Evolutionary conservation across 2,888 invertebrate genomes (phyloP).

Genomic region (Netelia fuscicornis): DNA sequence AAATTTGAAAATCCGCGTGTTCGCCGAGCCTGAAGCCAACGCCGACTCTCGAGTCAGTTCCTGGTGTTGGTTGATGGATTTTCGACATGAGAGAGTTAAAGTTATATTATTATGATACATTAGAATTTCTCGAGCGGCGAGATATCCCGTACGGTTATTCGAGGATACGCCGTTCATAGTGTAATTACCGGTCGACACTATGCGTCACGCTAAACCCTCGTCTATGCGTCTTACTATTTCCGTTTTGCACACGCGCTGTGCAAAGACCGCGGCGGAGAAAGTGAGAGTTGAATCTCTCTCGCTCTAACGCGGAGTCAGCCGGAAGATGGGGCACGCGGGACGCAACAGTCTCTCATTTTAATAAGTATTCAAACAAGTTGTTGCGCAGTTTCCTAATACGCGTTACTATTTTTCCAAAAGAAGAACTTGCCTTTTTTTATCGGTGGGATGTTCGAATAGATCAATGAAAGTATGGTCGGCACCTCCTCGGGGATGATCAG

Average conservation of each 20-base stretch:
- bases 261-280: conserved; percentile 64
- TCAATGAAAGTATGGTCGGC: conserved; percentile 91
- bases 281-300: conserved; percentile 61
- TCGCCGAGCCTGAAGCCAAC: conserved; percentile 93
- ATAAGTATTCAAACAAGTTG: not conserved
- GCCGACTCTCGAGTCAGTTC: conserved; percentile 92
- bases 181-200: conserved; percentile 56
- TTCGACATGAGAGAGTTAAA: conserved; percentile 49
- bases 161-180: conserved; percentile 32
- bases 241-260: conserved; percentile 4
- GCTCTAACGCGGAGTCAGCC: not conserved
- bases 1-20: conserved; percentile 92
- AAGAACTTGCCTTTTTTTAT: conserved; percentile 91
- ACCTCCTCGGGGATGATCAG: conserved; percentile 93
- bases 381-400: not conserved
- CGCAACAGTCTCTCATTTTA: not conserved
- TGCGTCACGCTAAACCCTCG: conserved; percentile 50
- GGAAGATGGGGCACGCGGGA: conserved; percentile 6
- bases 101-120: conserved; percentile 37
- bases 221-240: conserved; percentile 4
- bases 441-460: conserved; percentile 94
- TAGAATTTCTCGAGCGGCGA: conserved; percentile 45
- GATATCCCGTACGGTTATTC: conserved; percentile 21
- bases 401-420: not conserved
- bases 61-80: conserved; percentile 83